Conservation (phyloP, 2,888 invertebrate species). For the Thysanoteuthis rhombus region DNA sequence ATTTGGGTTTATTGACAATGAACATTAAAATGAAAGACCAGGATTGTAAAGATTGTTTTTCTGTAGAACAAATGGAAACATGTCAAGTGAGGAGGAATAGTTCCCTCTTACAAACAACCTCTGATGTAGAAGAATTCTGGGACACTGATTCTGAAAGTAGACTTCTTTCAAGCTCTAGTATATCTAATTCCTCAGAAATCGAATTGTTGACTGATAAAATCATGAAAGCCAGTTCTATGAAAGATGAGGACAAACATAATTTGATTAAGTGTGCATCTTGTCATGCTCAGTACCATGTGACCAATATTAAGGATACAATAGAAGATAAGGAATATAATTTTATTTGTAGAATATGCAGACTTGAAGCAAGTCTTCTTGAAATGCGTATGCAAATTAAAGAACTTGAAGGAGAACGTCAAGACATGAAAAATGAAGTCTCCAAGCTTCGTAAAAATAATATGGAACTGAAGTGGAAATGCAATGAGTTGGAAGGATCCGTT, state of each 20-base stretch:
- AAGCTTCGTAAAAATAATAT: not conserved
- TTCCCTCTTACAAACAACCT: not conserved
- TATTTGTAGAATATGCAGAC: constrained; percentile 18
- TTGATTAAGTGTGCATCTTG: constrained; percentile 12
- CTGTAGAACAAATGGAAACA: not conserved
- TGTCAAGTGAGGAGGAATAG: not conserved
- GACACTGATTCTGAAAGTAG: not conserved
- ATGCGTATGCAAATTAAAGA: constrained; percentile 13
- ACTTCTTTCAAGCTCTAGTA: not conserved
- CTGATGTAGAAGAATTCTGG: not conserved
- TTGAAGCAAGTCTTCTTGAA: not conserved
- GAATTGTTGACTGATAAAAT: not conserved
- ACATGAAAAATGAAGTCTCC: constrained; percentile 16
- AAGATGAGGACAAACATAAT: not conserved
- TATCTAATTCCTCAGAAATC: not conserved
- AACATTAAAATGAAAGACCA: not conserved
- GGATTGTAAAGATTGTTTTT: not conserved
- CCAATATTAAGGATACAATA: not conserved
- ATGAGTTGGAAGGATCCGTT: constrained; percentile 21
- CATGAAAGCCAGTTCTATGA: not conserved
- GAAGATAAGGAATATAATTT: constrained; percentile 13
- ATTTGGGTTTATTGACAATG: not conserved
- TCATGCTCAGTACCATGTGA: not conserved
- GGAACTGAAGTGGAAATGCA: constrained; percentile 25
- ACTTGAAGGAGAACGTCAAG: constrained; percentile 1